Evolutionary conservation across 2,797 vertebrate species (phyloP).

Genomic region (Geotria australis): DNA sequence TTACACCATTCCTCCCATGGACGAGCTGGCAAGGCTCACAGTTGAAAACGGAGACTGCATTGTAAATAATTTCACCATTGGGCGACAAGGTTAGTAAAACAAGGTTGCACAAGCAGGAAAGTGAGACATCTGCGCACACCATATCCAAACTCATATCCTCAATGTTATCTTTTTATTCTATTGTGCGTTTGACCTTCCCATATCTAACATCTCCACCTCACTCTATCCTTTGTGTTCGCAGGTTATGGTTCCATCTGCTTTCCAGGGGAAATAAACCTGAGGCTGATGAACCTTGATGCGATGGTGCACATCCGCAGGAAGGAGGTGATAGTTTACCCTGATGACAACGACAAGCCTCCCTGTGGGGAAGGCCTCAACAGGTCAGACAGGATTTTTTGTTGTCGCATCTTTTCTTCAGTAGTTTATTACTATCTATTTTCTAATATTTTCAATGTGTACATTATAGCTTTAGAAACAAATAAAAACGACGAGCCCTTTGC

Average conservation of each 20-base stretch:
- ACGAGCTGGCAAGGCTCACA: constrained; percentile 41
- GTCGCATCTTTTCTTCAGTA: no score
- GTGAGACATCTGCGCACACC: no score
- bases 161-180: no score
- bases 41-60: constrained; percentile 39
- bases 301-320: constrained; percentile 73
- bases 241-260: constrained; percentile 83
- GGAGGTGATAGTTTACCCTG: constrained; percentile 71
- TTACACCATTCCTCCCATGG: constrained; percentile 72
- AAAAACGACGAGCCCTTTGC: background rate
- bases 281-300: constrained; percentile 52
- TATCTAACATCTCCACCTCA: no score
- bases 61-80: constrained; percentile 60
- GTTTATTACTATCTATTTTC: no score
- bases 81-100: constrained; percentile 43
- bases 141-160: no score
- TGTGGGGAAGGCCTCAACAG: constrained; percentile 63
- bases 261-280: constrained; percentile 44
- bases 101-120: no score
- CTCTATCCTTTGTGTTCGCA: constrained; percentile 4
- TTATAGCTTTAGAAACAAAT: background rate
- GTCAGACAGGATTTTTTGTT: constrained; percentile 8
- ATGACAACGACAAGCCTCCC: constrained; percentile 44
- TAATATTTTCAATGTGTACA: background rate
- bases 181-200: no score